Evolutionary conservation across 1,140 invertebrate genomes (phyloP).

Genomic region (Lordiphosa stackelbergi): DNA sequence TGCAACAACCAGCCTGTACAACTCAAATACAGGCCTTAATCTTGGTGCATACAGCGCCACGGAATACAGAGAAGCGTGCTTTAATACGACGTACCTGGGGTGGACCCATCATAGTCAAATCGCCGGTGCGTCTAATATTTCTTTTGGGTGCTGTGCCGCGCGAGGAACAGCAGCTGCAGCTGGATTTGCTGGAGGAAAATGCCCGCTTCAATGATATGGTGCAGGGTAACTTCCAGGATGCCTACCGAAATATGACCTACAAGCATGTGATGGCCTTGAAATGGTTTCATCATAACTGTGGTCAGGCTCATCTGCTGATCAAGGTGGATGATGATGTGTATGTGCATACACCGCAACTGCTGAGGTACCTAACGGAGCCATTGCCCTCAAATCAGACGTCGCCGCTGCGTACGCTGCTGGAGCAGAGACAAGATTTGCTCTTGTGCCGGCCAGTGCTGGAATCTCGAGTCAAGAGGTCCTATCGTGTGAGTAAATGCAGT

Average conservation of each 20-base stretch:
- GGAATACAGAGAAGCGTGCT: constrained; percentile 81
- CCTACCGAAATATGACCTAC: constrained; percentile 91
- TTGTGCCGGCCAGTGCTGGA: constrained; percentile 79
- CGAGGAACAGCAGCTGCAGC: constrained; percentile 68
- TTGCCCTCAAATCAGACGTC: constrained; percentile 8
- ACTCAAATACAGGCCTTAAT: constrained; percentile 78
- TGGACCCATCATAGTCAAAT: constrained; percentile 29
- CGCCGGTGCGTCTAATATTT: constrained; percentile 81
- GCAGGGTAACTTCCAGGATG: constrained; percentile 87
- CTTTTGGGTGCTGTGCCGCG: constrained; percentile 81
- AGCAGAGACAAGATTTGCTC: constrained; percentile 78
- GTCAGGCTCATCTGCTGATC: constrained; percentile 84
- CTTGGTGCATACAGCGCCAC: constrained; percentile 84
- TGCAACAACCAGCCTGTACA: constrained; percentile 79
- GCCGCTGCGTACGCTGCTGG: constrained; percentile 24
- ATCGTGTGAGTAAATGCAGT: constrained; percentile 71
- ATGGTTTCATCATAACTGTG: constrained; percentile 85
- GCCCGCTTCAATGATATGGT: constrained; percentile 83
- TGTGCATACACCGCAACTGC: constrained; percentile 83
- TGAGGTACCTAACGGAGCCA: constrained; percentile 79
- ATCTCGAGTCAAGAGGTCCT: constrained; percentile 80
- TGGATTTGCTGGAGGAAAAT: constrained; percentile 81
- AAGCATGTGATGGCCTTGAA: constrained; percentile 92
- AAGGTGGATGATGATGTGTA: constrained; percentile 90
- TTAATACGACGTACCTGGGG: constrained; percentile 85